phyloP scores from a whole-genome alignment of 2,888 invertebrate species.

The Diaperis boleti region DNA sequence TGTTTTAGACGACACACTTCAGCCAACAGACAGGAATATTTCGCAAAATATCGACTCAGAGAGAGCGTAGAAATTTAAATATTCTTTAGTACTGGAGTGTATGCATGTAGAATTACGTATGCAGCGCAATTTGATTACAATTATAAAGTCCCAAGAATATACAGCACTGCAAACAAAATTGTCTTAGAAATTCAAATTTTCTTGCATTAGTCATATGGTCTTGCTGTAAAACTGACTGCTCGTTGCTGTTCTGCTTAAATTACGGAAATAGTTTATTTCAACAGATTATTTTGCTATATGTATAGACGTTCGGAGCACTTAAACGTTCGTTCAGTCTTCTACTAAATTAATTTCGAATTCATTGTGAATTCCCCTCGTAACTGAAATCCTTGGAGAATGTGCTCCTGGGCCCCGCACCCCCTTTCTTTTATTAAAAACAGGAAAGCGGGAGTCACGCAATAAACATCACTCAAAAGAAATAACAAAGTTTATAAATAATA shows the following conservation, averaged over 20 bases:
- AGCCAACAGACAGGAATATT: constrained; percentile 9
- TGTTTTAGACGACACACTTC: constrained; percentile 1
- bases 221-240: constrained; percentile 29
- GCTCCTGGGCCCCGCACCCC: constrained; percentile 13
- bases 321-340: constrained; percentile 59
- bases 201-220: constrained; percentile 24
- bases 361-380: constrained; percentile 53
- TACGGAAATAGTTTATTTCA: constrained; percentile 45
- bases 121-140: constrained; percentile 33
- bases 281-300: constrained; percentile 51
- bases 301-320: constrained; percentile 49
- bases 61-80: constrained; percentile 13
- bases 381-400: constrained; percentile 24
- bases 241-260: constrained; percentile 37
- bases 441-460: constrained; percentile 28
- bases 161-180: constrained; percentile 9
- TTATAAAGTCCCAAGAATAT: constrained; percentile 33
- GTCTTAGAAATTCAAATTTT: constrained; percentile 36
- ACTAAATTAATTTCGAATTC: constrained; percentile 62
- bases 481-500: constrained; percentile 38
- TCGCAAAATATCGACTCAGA: constrained; percentile 5
- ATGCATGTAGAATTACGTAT: constrained; percentile 12
- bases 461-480: constrained; percentile 32
- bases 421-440: constrained; percentile 43
- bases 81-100: not conserved